Base-by-base conservation (phyloP, 2,113 vertebrate species). In the Elephantulus edwardii region DNA sequence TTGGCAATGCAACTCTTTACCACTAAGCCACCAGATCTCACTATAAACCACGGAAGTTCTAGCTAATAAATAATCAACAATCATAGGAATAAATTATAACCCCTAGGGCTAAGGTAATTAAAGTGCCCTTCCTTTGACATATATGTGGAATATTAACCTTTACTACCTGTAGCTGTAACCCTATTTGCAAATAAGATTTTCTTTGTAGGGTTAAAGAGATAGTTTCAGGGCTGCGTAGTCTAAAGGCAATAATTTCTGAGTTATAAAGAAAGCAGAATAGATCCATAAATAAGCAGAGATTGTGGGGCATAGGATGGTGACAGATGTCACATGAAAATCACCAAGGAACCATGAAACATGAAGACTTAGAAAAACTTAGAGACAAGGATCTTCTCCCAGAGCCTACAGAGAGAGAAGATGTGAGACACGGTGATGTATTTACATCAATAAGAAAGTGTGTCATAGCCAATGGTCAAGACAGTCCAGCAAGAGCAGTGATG, bases 401-500 rank as follows among this genome's bases (percentile, higher is more conserved):
- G 60, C 60, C 14, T 8, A 33, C 3, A 62, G 60, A 62, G 60
- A 24, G 20, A 56, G 54, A n/a, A n/a, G n/a, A n/a, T 20, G 6
- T 20, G 0, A 83, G 94, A 79, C 48, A 56, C 26, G 33, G 72
- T 83, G 90, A 92, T 80, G 93, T 91, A 96, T 95, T 95, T 96
- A 95, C 94, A 92, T 93, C 96, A 97, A 93, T 97, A 96, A 91
- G 96, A 96, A 95, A 91, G 92, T 94, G 95, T 94, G 92, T 97
- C 96, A 95, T 90, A 86, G 95, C 94, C 93, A 89, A 94, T 92
- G 95, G 94, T 97, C 97, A 96, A 97, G 94, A 94, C 89, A 95
- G 94, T 86, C 96, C 91, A 94, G 92, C 95, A 95, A 88, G 90
- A 98, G 95, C 94, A 97, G 83, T 90, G 97, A 97, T 96, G 96